A percentile compares a stretch with the other conserved stretches of the same genome.
Conservation (phyloP, 2,888 invertebrate genomes). For the Urechis unicinctus region DNA sequence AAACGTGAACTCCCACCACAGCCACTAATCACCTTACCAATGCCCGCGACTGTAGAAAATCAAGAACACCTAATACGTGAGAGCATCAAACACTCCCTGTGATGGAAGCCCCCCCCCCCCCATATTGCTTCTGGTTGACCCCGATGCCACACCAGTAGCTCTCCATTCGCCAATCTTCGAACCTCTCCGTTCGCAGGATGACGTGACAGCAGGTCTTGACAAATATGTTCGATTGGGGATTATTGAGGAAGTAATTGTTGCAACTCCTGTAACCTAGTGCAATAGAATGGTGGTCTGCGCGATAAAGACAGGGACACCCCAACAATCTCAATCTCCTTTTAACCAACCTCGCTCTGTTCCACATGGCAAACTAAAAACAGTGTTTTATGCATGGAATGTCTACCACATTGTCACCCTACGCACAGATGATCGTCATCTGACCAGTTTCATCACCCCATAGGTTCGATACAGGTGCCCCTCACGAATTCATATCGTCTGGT, state of each 20-base stretch:
- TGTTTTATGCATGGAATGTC: conserved; percentile 20
- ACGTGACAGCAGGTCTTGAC: conserved; percentile 14
- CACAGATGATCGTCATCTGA: conserved; percentile 10
- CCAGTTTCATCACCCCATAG: conserved; percentile 22
- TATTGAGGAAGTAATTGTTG: conserved; percentile 13
- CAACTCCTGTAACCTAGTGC: conserved; percentile 12
- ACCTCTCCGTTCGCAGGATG: conserved; percentile 14
- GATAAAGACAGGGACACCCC: conserved; percentile 23
- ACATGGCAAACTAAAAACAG: conserved; percentile 19
- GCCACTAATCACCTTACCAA: conserved; percentile 10
- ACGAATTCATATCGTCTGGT: conserved; percentile 16
- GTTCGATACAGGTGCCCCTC: conserved; percentile 19
- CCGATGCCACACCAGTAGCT: conserved; percentile 14
- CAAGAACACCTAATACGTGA: conserved; percentile 19
- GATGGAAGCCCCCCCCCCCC: conserved; percentile 17
- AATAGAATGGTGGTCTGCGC: conserved; percentile 13
- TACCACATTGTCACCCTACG: conserved; percentile 6
- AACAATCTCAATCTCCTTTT: conserved; percentile 23
- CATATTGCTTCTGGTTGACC: conserved; percentile 9
- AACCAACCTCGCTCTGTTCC: conserved; percentile 24
- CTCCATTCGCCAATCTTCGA: conserved; percentile 15
- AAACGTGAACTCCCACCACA: conserved; percentile 10
- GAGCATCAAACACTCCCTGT: conserved; percentile 12
- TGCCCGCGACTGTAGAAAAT: conserved; percentile 8
- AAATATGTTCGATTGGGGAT: conserved; percentile 16